A percentile compares a stretch with the other conserved stretches of the same genome.
phyloP scores from a whole-genome alignment of 2,113 vertebrate genomes.

The Mesoclemmys tuberculata region DNA sequence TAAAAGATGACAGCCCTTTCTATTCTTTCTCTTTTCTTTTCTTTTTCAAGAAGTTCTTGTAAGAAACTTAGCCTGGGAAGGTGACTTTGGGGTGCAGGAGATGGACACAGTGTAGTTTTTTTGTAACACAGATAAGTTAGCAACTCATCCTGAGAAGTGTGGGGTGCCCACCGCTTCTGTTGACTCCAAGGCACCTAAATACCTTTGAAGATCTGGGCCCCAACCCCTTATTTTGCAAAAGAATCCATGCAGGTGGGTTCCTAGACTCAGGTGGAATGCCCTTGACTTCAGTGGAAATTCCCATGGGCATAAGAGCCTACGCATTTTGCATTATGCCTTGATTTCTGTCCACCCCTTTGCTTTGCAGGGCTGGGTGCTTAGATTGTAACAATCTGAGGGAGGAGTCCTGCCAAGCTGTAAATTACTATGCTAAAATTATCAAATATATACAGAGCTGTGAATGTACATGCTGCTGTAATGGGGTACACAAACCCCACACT shows the following conservation, averaged over 20 bases:
- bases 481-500: not conserved
- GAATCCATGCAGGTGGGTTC: not conserved
- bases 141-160: not conserved
- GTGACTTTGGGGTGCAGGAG: not conserved
- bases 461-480: not conserved
- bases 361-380: not conserved
- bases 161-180: slow-evolving; percentile 24
- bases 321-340: not conserved
- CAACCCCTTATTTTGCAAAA: not conserved
- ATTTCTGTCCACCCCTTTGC: not conserved
- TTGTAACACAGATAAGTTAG: slow-evolving; percentile 50
- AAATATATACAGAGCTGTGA: not conserved
- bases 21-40: slow-evolving; percentile 22
- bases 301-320: not conserved
- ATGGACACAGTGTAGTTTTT: not conserved
- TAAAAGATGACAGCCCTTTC: slow-evolving; percentile 56
- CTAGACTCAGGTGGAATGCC: not conserved
- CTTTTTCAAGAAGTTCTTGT: slow-evolving; percentile 22
- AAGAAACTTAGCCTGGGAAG: slow-evolving; percentile 45
- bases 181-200: not conserved
- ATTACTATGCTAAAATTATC: not conserved
- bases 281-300: slow-evolving; percentile 20
- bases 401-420: not conserved
- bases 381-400: not conserved
- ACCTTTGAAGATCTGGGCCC: not conserved